Conservation (phyloP, 2,113 vertebrate species). For the Siniperca chuatsi region DNA sequence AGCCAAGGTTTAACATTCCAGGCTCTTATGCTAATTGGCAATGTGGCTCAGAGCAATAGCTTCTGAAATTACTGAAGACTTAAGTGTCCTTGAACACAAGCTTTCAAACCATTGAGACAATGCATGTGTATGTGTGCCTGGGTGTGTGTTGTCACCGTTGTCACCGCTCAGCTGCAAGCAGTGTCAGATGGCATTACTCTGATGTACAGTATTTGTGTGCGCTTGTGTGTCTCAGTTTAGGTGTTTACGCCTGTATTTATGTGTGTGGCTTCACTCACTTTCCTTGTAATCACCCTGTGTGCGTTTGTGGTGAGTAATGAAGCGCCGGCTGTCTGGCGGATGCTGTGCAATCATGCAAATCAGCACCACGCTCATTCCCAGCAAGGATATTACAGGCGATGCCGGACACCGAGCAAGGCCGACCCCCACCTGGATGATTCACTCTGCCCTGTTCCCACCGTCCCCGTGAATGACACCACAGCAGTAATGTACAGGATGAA, state of each 20-base stretch:
- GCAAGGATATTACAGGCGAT: constrained; percentile 52
- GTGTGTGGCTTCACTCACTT: constrained; percentile 36
- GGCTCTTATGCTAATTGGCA: constrained; percentile 21
- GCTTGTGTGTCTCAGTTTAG: constrained; percentile 1
- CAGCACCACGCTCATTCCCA: constrained; percentile 48
- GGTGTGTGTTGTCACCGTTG: constrained; percentile 26
- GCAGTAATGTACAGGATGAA: constrained; percentile 33
- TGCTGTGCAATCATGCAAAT: constrained; percentile 79
- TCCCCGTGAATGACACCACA: constrained; percentile 24
- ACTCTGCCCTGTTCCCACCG: constrained; percentile 36
- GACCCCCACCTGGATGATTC: constrained; percentile 62
- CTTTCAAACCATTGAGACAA: constrained; percentile 6
- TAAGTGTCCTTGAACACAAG: constrained; percentile 28
- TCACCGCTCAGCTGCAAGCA: constrained; percentile 41
- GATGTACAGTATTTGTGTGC: constrained; percentile 53
- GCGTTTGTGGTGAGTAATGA: constrained; percentile 59
- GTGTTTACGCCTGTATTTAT: constrained; percentile 16
- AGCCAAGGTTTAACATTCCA: constrained; percentile 22
- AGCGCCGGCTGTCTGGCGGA: constrained; percentile 58
- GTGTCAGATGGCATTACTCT: constrained; percentile 52
- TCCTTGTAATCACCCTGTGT: constrained; percentile 56
- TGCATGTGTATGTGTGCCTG: background rate
- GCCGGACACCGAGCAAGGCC: constrained; percentile 40
- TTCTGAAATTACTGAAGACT: constrained; percentile 35
- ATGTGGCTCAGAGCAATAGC: constrained; percentile 6